Evolutionary conservation across 2,797 vertebrate genomes (phyloP).

Genomic region (Scyliorhinus canicula): DNA sequence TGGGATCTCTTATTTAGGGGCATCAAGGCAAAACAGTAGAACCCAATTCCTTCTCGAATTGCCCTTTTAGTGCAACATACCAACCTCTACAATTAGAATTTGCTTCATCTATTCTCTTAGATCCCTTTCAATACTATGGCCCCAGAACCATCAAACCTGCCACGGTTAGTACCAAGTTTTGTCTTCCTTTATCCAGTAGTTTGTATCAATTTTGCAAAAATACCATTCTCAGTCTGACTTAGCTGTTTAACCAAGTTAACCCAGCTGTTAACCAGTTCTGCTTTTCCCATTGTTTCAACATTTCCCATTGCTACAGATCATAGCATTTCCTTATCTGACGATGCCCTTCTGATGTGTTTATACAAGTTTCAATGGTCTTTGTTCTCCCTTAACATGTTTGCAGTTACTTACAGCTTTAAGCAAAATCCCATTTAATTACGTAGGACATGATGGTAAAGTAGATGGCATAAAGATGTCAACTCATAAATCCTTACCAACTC

Average conservation of each 20-base stretch:
- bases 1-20: too few relatives aligned
- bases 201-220: neutral
- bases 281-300: conserved; percentile 19
- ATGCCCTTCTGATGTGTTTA: neutral
- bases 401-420: conserved; percentile 10
- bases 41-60: neutral
- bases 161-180: neutral
- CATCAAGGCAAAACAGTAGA: too few relatives aligned
- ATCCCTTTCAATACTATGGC: neutral
- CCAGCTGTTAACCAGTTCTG: neutral
- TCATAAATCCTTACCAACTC: neutral
- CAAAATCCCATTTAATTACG: neutral
- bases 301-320: neutral
- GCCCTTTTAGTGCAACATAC: neutral
- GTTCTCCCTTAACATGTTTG: neutral
- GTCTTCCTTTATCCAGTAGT: neutral
- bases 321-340: neutral
- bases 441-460: neutral
- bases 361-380: neutral
- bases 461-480: neutral
- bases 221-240: neutral
- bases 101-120: neutral
- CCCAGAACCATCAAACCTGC: neutral
- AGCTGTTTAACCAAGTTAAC: neutral
- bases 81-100: neutral